These are phyloP conservation scores for Percina caprodes DNA, from an alignment of 2,113 vertebrate genomes.

Conservation along the genomic window DNA sequence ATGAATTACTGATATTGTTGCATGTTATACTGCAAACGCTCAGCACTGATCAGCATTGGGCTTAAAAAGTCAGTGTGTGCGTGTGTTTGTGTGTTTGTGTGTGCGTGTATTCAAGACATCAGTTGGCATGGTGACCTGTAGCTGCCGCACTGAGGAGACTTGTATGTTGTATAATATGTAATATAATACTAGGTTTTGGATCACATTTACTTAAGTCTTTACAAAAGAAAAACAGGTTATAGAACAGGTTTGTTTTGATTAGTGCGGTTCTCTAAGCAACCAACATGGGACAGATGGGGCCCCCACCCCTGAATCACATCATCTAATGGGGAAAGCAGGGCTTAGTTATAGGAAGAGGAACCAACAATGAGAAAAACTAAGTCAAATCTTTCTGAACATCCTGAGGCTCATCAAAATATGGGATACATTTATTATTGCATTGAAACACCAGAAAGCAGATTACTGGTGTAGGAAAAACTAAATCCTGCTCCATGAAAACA, in stretches of 20 bases:
- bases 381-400: neutral
- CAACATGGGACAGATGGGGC: neutral
- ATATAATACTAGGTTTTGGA: too few species aligned
- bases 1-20: too few species aligned
- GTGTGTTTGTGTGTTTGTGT: too few species aligned
- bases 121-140: too few species aligned
- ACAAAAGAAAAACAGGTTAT: neutral
- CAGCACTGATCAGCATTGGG: too few species aligned
- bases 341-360: neutral
- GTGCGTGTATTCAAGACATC: too few species aligned
- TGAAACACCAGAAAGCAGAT: neutral
- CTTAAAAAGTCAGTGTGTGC: too few species aligned
- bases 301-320: slow-evolving; percentile 1
- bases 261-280: slow-evolving; percentile 26
- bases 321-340: neutral
- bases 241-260: neutral
- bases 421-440: neutral
- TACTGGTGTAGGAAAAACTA: neutral
- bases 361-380: neutral
- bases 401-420: neutral
- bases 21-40: too few species aligned
- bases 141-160: too few species aligned
- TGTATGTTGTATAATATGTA: too few species aligned
- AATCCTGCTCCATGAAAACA: neutral
- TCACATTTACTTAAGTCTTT: slow-evolving; percentile 2